Percentiles rank a stretch among this genome's conserved stretches.
phyloP scores from a whole-genome alignment of 2,113 vertebrate genomes.

The Mormyrus lacerda region DNA sequence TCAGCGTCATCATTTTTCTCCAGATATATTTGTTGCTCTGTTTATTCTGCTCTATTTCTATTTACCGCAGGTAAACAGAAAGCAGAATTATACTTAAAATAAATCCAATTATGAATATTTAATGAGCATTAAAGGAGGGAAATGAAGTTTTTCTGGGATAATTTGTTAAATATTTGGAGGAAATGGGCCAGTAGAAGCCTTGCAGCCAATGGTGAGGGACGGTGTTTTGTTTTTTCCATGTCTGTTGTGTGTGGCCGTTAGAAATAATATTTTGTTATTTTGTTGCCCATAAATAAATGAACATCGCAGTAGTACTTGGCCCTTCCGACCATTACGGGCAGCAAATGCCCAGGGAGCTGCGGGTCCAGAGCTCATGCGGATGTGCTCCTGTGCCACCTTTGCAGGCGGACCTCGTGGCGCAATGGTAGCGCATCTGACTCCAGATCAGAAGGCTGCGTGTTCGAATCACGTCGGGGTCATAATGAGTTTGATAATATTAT shows the following conservation, averaged over 20 bases:
- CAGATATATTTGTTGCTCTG: not conserved
- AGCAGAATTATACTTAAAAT: constrained; percentile 6
- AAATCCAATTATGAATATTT: constrained; percentile 20
- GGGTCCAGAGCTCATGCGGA: not conserved
- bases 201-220: not conserved
- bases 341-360: too few relatives aligned
- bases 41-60: not conserved
- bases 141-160: not conserved
- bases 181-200: not conserved
- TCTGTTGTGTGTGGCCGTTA: not conserved
- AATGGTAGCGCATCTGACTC: not conserved
- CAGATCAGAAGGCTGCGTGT: not conserved
- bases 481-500: not conserved
- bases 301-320: not conserved
- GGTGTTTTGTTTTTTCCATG: not conserved
- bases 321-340: not conserved
- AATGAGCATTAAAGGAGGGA: not conserved
- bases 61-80: not conserved
- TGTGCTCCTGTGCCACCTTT: accelerated
- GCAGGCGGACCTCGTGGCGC: not conserved
- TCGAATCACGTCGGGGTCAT: not conserved
- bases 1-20: not conserved
- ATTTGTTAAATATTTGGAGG: constrained; percentile 6
- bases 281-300: not conserved
- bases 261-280: not conserved